phyloP scores from a whole-genome alignment of 64 coral and sea anemone species.

The Catalaphyllia jardinei region DNA sequence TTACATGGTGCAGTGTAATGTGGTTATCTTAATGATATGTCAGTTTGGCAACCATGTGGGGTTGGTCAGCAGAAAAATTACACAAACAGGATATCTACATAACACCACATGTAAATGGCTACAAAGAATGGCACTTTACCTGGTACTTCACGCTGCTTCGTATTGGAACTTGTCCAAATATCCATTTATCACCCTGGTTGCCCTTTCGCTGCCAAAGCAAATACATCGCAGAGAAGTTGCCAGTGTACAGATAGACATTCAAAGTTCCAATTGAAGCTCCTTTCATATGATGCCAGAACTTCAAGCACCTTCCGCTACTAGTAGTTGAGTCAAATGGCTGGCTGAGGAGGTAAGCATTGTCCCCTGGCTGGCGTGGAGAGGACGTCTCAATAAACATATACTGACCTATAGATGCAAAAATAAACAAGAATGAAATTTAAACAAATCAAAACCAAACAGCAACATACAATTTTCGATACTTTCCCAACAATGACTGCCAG shows the following conservation, averaged over 20 bases:
- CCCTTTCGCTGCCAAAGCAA: slow-evolving; percentile 70
- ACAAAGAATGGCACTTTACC: slow-evolving; percentile 7
- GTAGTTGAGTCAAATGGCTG: slow-evolving; percentile 67
- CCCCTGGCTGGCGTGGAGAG: slow-evolving; percentile 55
- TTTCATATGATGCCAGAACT: slow-evolving; percentile 97
- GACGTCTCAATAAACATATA: slow-evolving; percentile 94
- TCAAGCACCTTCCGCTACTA: slow-evolving; percentile 71
- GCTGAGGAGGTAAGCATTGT: slow-evolving; percentile 78
- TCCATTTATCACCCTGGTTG: slow-evolving; percentile 73
- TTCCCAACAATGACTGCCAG: too few species aligned
- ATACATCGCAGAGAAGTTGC: slow-evolving; percentile 36
- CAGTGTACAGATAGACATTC: slow-evolving; percentile 66
- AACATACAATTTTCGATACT: too few species aligned
- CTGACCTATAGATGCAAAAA: slow-evolving; percentile 25
- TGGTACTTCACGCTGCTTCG: slow-evolving; percentile 72
- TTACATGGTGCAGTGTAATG: too few species aligned
- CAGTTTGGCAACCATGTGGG: not conserved
- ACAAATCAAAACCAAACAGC: not conserved
- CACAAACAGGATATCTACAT: not conserved
- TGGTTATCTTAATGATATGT: too few species aligned
- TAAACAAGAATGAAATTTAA: not conserved
- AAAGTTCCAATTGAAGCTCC: slow-evolving; percentile 79
- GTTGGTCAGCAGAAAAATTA: not conserved
- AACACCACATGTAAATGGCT: too few species aligned
- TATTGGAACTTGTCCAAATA: slow-evolving; percentile 74